These are phyloP conservation scores for Patella vulgata DNA, from an alignment of 1,140 invertebrate genomes.

Conservation along the genomic window DNA sequence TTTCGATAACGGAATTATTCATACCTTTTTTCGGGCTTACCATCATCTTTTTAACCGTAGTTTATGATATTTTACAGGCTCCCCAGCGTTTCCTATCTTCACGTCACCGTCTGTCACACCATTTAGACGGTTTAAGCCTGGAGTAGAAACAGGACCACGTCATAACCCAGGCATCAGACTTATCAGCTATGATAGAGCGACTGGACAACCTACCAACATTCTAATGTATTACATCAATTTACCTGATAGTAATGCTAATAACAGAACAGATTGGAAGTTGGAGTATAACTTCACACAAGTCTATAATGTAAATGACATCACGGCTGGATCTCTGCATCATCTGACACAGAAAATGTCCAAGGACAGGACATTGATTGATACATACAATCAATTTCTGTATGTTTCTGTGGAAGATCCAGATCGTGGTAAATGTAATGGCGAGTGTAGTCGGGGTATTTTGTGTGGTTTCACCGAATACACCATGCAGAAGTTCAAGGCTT, in stretches of 20 bases:
- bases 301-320: slow-evolving; percentile 29
- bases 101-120: slow-evolving; percentile 53
- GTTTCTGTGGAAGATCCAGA: not conserved
- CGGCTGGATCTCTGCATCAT: slow-evolving; percentile 21
- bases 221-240: slow-evolving; percentile 89
- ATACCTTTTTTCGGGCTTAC: no score
- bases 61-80: no score
- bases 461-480: no score
- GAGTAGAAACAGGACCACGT: slow-evolving; percentile 21
- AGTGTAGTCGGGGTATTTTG: no score
- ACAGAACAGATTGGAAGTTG: slow-evolving; percentile 77
- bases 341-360: slow-evolving; percentile 4
- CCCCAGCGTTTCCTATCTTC: slow-evolving; percentile 30
- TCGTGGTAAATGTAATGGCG: no score
- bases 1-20: no score
- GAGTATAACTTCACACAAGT: slow-evolving; percentile 72
- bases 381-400: not conserved
- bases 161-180: slow-evolving; percentile 85
- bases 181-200: slow-evolving; percentile 86
- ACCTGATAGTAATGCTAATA: slow-evolving; percentile 76
- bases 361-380: not conserved
- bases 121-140: slow-evolving; percentile 43
- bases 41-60: no score
- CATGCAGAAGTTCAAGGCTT: no score
- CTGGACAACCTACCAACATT: slow-evolving; percentile 86